Conservation (phyloP, 1,140 invertebrate species). For the Calliphora vicina region DNA sequence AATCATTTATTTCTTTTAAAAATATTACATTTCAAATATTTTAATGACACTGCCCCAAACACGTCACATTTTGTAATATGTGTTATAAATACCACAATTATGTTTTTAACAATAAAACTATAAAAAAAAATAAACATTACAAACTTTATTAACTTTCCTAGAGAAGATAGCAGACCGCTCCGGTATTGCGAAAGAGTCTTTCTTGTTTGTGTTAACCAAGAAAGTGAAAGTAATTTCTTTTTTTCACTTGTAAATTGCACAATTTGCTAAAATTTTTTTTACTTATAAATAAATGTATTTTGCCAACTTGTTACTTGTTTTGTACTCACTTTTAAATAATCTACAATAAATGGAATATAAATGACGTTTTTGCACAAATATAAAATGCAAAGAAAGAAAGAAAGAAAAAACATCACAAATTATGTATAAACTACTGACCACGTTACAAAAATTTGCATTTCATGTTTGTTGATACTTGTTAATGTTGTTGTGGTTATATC, state of each 20-base stretch:
- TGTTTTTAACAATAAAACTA: too few relatives aligned
- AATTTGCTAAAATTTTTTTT: not conserved
- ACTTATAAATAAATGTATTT: not conserved
- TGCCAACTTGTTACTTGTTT: not conserved
- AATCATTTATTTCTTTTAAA: too few relatives aligned
- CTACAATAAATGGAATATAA: not conserved
- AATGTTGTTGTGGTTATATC: not conserved
- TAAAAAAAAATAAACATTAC: not conserved
- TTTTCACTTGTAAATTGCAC: not conserved
- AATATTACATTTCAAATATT: too few relatives aligned
- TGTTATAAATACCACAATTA: not conserved
- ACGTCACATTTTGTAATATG: not conserved
- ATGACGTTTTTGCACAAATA: not conserved
- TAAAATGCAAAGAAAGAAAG: too few relatives aligned
- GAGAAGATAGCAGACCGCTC: not conserved
- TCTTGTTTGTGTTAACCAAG: not conserved
- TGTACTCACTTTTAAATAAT: not conserved
- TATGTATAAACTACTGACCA: not conserved
- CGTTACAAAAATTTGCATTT: not conserved
- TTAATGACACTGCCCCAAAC: not conserved
- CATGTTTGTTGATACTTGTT: not conserved
- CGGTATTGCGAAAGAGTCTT: not conserved
- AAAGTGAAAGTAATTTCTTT: slow-evolving; percentile 17
- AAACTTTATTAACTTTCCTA: not conserved
- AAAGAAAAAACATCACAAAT: too few relatives aligned